Evolutionary conservation across 2,888 invertebrate genomes (phyloP).

Genomic region (Drosophila picticornis): DNA sequence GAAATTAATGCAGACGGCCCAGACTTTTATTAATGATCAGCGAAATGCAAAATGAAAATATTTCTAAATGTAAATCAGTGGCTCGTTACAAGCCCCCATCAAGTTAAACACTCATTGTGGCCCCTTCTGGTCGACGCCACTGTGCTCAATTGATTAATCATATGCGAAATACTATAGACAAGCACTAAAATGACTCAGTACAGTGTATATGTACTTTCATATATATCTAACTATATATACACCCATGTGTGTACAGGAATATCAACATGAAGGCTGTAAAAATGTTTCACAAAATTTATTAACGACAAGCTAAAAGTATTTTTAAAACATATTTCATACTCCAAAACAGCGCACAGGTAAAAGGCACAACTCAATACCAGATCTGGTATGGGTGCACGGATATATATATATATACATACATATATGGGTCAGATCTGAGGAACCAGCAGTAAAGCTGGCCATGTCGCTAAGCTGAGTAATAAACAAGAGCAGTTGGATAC

Average conservation of each 20-base stretch:
- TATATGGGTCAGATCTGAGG: conserved; percentile 55
- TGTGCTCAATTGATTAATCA: conserved; percentile 71
- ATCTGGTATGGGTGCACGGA: conserved; percentile 2
- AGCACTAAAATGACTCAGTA: conserved; percentile 67
- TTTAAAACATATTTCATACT: conserved; percentile 66
- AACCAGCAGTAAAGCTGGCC: conserved; percentile 12
- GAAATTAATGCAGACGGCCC: conserved; percentile 59
- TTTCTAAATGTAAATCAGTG: conserved; percentile 40
- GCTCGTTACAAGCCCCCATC: conserved; percentile 8
- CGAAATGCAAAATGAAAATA: conserved; percentile 71
- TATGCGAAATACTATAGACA: conserved; percentile 62
- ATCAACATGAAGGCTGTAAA: conserved; percentile 46
- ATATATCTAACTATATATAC: conserved; percentile 1
- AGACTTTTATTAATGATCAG: conserved; percentile 79
- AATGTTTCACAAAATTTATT: conserved; percentile 66
- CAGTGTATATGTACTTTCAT: conserved; percentile 8
- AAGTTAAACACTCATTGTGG: background rate
- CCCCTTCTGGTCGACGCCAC: conserved; percentile 39
- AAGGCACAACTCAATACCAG: conserved; percentile 27
- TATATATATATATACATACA: background rate
- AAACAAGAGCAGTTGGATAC: conserved; percentile 21
- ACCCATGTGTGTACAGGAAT: conserved; percentile 8
- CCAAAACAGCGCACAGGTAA: conserved; percentile 52
- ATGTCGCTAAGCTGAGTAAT: conserved; percentile 35
- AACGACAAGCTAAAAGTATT: conserved; percentile 70